Base-by-base conservation (phyloP, 2,888 invertebrate genomes). In the Fissipunctia ypsillon region DNA sequence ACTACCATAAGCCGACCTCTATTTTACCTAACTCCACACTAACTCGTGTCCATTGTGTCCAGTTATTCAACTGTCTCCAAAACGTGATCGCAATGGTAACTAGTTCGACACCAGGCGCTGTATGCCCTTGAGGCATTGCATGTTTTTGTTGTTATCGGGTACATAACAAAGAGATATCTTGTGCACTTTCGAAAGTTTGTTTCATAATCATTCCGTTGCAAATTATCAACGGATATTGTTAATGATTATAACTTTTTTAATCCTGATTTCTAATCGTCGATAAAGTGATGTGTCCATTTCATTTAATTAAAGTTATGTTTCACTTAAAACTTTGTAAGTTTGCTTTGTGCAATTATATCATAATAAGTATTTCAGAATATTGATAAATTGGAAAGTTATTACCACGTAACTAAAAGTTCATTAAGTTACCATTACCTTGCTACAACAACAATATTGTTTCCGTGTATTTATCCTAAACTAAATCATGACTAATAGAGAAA, bases 1-100 rank as follows among this genome's bases (percentile, higher is more conserved):
- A 6, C 25, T 7, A 16, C 54, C 54, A 7, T 28, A 28, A 35
- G 6, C 35, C 35, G 4, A 35, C 35, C 7, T 3, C 0, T 38
- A 14, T 14, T 35, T 64, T 69, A 67, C 43, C 19, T 28, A 31
- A 31, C 38, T 65, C 12, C 31, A n/a, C 25, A 19, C 9, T 14
- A 31, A 16, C 38, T 38, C 22, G 45, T 57, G 69, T 67, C 52
- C 64, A 72, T 60, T 65, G 45, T 60, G 69, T 67, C 52, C 64
- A 72, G 67, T 65, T 67, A 70, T 19, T 50, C 50, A 12, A 41
- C 52, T 74, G 48, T 48, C 41, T 31, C 57, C 48, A 12, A 22
- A 19, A 79, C 82, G 82, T 82, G 82, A 70, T 45, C 35, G 64
- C 54, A 72, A 83, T 69, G 28, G n/a, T 43, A 73, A 82, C 43